Evolutionary conservation across 2,888 invertebrate species (phyloP), one percentile per base, ranked within the genome.

Genomic region (Silvanus unidentatus): DNA sequence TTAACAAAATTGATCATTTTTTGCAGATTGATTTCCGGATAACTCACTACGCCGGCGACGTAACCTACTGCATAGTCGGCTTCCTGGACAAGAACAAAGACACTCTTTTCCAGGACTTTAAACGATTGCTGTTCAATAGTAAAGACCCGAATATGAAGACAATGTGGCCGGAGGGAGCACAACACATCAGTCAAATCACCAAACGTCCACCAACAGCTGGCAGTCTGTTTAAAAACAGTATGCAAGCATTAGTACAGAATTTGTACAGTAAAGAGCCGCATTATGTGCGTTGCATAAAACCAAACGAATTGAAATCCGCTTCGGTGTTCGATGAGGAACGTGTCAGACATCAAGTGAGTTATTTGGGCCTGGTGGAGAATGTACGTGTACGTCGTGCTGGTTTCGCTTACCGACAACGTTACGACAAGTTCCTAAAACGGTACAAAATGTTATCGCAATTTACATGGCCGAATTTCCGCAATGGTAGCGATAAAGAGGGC

Each of bases 21-120:
- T n/a, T n/a, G 8, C 27, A 58, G 57, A 50, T 64, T 22, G 83
- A 91, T 67, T 92, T 92, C 66, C 78, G 86, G 53, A 84, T 92
- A 53, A 89, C 84, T 10, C 98, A 98, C 71, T 98, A 98, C 70
- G 98, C 98, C 0, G 98, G 98, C 2, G 93, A 96, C 65, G 98
- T 98, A 16, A 88, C 89, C 10, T 98, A 98, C 75, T 82, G 82
- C 43, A 81, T 95, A 12, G 77, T 78, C 10, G 94, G 95, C 1
- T 98, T 98, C 75, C 81, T 98, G 72, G 97, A 98, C 71, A 98
- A 98, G 75, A 98, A 98, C 75, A 93, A 88, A 71, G 98, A 98
- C 71, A 89, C 91, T 0, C 76, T 98, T 39, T 98, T 92, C 76
- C 96, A 96, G 76, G 97, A 98, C 73, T 91, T 98, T 64, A 98